Percentiles rank a stretch among this genome's conserved stretches.
Evolutionary conservation across 2,113 vertebrate genomes (phyloP).

Genomic region (Hemiscyllium ocellatum): DNA sequence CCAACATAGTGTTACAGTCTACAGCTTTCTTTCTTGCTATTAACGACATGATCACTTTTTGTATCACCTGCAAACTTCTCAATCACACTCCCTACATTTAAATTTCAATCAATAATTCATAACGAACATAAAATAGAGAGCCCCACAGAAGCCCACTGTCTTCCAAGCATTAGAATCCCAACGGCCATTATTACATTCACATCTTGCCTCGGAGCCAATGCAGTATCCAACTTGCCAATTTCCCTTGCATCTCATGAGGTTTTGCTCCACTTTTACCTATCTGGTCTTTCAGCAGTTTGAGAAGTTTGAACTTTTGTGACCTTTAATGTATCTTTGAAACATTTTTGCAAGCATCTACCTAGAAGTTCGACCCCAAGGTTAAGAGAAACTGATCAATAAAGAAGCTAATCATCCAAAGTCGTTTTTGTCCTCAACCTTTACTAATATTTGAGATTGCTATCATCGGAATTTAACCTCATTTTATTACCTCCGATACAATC

Average conservation of each 20-base stretch:
- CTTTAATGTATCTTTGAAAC: neutral
- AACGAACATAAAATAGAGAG: neutral
- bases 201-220: neutral
- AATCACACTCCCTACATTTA: neutral
- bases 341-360: neutral
- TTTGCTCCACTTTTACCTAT: neutral
- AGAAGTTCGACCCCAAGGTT: neutral
- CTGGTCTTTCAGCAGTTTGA: neutral
- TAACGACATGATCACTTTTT: neutral
- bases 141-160: neutral
- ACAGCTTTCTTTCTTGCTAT: too few species aligned
- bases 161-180: neutral
- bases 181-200: neutral
- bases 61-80: neutral
- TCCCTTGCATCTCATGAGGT: neutral
- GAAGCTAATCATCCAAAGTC: neutral
- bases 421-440: neutral
- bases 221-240: neutral
- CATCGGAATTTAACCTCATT: neutral
- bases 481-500: neutral
- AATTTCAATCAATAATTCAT: neutral
- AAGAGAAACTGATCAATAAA: neutral
- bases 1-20: too few species aligned
- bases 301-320: neutral
- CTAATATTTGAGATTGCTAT: neutral